Conservation (phyloP, 2,113 vertebrate species). For the Callospermophilus lateralis region DNA sequence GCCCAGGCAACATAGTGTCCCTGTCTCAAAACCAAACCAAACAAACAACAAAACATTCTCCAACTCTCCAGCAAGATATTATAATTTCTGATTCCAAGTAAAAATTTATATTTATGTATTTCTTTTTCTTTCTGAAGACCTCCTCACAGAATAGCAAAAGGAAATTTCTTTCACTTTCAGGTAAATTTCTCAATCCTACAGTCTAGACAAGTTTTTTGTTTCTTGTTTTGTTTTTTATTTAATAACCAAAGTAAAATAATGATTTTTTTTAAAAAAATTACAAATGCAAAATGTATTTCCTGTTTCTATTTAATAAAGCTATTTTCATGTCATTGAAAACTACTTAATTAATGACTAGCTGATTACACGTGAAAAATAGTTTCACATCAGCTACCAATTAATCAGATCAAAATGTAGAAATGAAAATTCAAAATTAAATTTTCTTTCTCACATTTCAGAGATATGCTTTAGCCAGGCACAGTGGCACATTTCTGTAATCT, state of each 20-base stretch:
- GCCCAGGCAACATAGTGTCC: too few species aligned
- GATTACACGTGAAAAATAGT: not conserved
- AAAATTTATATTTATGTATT: not conserved
- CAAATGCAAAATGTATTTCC: not conserved
- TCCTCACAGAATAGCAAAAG: not conserved
- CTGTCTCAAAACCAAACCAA: not conserved
- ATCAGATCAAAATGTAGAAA: not conserved
- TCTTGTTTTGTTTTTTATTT: not conserved
- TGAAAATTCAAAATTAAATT: not conserved
- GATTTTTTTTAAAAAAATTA: conserved; percentile 12
- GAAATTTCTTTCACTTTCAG: conserved; percentile 25
- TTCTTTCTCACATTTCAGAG: not conserved
- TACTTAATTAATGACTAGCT: not conserved
- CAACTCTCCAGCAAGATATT: not conserved
- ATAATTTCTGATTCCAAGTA: conserved; percentile 6
- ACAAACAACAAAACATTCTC: not conserved
- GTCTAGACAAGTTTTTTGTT: not conserved
- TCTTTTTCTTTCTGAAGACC: not conserved
- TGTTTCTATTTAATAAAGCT: conserved; percentile 18
- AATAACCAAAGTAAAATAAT: conserved; percentile 48
- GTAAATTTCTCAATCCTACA: not conserved
- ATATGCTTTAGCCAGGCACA: not conserved
- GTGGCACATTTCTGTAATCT: too few species aligned
- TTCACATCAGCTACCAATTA: not conserved
- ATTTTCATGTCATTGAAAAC: not conserved